Evolutionary conservation across 2,797 vertebrate species (phyloP).

Genomic region (Xenopus petersii): DNA sequence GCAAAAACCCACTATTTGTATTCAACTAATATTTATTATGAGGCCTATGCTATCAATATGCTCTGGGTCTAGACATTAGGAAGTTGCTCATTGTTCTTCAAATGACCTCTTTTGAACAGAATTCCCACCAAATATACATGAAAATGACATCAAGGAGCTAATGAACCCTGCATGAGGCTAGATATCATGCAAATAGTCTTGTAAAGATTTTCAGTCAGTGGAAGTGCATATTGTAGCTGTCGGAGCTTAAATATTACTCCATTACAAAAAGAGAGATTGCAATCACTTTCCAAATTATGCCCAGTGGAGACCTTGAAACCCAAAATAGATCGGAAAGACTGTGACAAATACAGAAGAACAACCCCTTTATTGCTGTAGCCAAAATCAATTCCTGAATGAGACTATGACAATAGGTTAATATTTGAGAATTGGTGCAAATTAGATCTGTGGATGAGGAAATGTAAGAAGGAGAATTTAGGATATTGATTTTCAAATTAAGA

Average conservation of each 20-base stretch:
- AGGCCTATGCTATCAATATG: no score
- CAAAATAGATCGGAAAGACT: background rate
- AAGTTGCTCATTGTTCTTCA: no score
- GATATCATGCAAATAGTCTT: no score
- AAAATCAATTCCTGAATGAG: background rate
- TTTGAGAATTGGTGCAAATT: background rate
- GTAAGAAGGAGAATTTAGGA: background rate
- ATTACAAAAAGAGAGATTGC: background rate
- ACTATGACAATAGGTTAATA: background rate
- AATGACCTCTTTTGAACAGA: no score
- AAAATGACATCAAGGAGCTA: no score
- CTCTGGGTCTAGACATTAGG: no score
- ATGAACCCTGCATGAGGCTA: no score
- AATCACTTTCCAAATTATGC: background rate
- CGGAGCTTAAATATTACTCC: background rate
- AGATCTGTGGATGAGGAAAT: background rate
- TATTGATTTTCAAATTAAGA: background rate
- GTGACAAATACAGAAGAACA: background rate
- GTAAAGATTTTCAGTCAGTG: no score
- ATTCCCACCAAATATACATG: no score
- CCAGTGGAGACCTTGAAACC: background rate
- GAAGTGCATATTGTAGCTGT: background rate
- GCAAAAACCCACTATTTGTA: no score
- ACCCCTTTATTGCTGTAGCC: background rate
- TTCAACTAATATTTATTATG: no score